Conservation (phyloP, 1,140 invertebrate genomes). For the Vanessa tameamea region DNA sequence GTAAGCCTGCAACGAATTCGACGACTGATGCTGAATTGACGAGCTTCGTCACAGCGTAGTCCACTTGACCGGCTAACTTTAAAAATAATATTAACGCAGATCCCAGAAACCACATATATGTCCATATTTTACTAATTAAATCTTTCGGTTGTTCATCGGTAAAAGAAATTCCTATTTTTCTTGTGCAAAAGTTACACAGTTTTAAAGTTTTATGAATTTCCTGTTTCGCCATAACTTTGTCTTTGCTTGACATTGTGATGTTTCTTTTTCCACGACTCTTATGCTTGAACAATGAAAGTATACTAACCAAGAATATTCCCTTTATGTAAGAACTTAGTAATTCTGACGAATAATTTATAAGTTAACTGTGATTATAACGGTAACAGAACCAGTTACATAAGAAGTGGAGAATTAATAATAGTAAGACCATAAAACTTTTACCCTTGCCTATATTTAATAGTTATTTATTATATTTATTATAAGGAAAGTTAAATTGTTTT, state of each 20-base stretch:
- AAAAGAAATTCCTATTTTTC: conserved; percentile 59
- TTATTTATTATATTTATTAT: conserved; percentile 3
- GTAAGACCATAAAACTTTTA: neutral
- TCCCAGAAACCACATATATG: conserved; percentile 41
- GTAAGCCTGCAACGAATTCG: conserved; percentile 58
- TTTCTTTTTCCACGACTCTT: neutral
- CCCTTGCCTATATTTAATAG: neutral
- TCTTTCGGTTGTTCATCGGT: conserved; percentile 46
- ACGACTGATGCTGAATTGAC: conserved; percentile 50
- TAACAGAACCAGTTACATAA: neutral
- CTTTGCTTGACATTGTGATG: conserved; percentile 33
- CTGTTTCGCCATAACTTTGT: conserved; percentile 37
- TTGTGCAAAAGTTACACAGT: conserved; percentile 58
- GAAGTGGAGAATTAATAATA: conserved; percentile 13
- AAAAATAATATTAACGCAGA: conserved; percentile 47
- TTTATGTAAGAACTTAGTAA: neutral
- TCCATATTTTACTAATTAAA: conserved; percentile 38
- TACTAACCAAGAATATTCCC: neutral
- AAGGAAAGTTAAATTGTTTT: neutral
- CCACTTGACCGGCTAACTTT: conserved; percentile 53
- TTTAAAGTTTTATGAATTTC: conserved; percentile 59
- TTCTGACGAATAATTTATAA: conserved; percentile 9
- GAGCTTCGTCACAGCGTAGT: conserved; percentile 50
- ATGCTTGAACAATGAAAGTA: neutral
- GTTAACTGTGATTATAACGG: conserved; percentile 16